phyloP scores from a whole-genome alignment of 2,113 vertebrate species.

The Notothenia rossii region DNA sequence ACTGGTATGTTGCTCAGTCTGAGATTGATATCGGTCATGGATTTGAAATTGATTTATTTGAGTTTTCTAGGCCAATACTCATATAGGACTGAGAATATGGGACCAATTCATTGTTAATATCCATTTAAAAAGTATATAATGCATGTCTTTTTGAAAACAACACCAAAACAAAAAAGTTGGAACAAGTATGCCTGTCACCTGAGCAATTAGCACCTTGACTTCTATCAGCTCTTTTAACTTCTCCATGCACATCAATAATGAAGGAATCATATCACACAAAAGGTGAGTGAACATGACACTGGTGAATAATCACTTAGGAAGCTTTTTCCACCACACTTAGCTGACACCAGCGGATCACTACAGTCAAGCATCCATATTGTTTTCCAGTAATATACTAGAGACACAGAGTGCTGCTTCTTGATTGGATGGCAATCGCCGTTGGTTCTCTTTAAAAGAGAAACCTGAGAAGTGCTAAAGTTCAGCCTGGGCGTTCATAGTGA shows the following conservation, averaged over 20 bases:
- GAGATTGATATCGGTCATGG: too few species aligned
- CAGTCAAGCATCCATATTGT: background rate
- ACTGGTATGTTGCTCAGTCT: too few species aligned
- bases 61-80: too few species aligned
- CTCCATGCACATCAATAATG: conserved; percentile 2
- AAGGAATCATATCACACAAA: background rate
- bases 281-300: background rate
- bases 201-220: background rate
- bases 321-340: background rate
- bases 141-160: too few species aligned
- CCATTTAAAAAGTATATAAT: too few species aligned
- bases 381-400: background rate
- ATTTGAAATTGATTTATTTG: too few species aligned
- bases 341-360: background rate
- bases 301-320: background rate
- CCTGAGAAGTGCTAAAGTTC: conserved; percentile 58
- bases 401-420: conserved; percentile 5
- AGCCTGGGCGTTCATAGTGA: conserved; percentile 42
- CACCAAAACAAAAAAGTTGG: background rate
- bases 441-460: conserved; percentile 57
- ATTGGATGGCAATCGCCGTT: conserved; percentile 41
- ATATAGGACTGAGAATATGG: too few species aligned
- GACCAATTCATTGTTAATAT: too few species aligned
- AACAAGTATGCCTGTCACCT: background rate
- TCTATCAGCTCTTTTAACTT: background rate